Evolutionary conservation across 2,888 invertebrate species (phyloP), one percentile per base, ranked within the genome.

Genomic region (Polyploca ridens): DNA sequence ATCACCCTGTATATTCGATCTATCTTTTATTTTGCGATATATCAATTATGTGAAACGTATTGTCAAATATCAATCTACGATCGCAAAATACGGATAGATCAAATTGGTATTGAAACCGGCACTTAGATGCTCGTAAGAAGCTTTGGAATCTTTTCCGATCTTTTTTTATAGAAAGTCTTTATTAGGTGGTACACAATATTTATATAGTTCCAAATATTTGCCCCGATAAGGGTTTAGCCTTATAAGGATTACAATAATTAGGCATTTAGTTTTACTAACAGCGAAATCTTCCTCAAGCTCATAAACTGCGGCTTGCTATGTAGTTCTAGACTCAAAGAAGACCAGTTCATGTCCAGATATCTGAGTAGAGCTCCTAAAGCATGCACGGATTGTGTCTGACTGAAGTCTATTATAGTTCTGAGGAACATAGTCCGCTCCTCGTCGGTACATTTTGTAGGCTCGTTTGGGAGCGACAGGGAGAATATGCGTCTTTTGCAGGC

Each of bases 361-460:
- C 96, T 95, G 27, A 98, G 86, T 57, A 98, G 87, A 0, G 96
- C 96, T 5, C 97, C 98, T 4, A 96, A 84, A 0, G 97, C 96
- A 77, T 97, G 95, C 5, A 97, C 93, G 67, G 96, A 96, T 63
- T 95, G 92, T 7, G 92, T 94, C 69, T 95, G 95, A 58, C 94
- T 93, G 79, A 96, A 95, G 85, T 96, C 95, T 0, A 97, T 81
- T 0, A 95, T 85, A 0, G 96, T 96, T 64, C 95, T 93, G 0
- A 97, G 90, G 79, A 95, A 96, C 16, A 95, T 78, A 3, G 90
- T 86, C 62, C 95, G 94, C 68, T 96, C 95, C 13, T 91, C 93
- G 14, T 94, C 95, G 0, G 90, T 89, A 41, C 93, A 89, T 71
- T 95, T 84, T 0, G 85, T 72, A 0, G 95, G 95, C 76, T 95